These are phyloP conservation scores for Aphelenchoides fujianensis DNA, from an alignment of 1,140 invertebrate species.

Conservation along the genomic window DNA sequence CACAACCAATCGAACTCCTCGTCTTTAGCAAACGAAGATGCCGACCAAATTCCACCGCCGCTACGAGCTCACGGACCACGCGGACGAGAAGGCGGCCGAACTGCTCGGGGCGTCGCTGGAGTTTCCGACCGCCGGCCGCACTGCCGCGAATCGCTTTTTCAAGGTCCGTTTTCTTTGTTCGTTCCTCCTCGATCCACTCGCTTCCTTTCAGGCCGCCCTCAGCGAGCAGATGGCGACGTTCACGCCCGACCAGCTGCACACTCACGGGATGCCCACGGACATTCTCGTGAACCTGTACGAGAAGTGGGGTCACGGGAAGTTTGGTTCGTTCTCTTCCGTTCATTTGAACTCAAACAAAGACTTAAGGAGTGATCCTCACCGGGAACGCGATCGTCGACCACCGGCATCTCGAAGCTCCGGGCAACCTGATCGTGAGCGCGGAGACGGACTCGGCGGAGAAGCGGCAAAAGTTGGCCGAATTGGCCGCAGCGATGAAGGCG, in stretches of 20 bases:
- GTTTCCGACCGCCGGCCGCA: conserved; percentile 13
- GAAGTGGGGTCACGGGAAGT: conserved; percentile 29
- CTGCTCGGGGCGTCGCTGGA: too few relatives aligned
- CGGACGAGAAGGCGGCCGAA: too few relatives aligned
- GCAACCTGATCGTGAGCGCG: conserved; percentile 21
- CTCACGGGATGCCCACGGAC: conserved; percentile 34
- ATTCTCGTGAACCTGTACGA: conserved; percentile 32
- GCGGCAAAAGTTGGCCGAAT: conserved; percentile 1
- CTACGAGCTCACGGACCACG: too few relatives aligned
- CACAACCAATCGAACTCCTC: too few relatives aligned
- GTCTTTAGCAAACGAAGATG: too few relatives aligned
- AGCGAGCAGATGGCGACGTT: neutral
- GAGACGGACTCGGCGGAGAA: conserved; percentile 17
- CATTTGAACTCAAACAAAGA: too few relatives aligned
- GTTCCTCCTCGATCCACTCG: neutral
- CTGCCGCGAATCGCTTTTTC: conserved; percentile 23
- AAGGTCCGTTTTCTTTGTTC: neutral
- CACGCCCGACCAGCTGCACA: neutral
- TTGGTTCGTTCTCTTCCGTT: too few relatives aligned
- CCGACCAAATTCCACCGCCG: too few relatives aligned
- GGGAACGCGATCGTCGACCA: conserved; percentile 32
- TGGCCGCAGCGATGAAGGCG: conserved; percentile 27
- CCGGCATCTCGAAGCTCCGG: conserved; percentile 27
- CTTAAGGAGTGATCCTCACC: conserved; percentile 35
- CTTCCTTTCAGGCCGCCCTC: conserved; percentile 6